Percentiles rank a stretch among this genome's conserved stretches.
These are phyloP conservation scores for Sebastes minor DNA, from an alignment of 2,797 vertebrate species.

Conservation along the genomic window DNA sequence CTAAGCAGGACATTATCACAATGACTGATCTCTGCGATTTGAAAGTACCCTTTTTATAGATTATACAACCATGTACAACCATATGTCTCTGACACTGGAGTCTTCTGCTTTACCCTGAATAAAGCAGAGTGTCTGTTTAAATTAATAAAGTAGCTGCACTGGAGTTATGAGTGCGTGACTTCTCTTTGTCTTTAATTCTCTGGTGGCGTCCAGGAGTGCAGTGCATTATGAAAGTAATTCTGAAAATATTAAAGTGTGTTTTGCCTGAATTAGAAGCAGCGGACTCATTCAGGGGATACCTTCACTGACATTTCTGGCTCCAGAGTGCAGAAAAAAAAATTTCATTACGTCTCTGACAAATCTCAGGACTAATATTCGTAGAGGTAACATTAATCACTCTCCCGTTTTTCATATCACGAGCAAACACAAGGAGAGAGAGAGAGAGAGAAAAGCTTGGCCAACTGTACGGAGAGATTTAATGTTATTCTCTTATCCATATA, in stretches of 20 bases:
- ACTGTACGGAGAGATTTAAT: conserved; percentile 29
- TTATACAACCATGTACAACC: not conserved
- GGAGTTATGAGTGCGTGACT: conserved; percentile 13
- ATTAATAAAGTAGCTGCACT: conserved; percentile 30
- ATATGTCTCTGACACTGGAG: not conserved
- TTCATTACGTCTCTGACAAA: conserved; percentile 56
- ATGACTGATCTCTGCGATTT: not conserved
- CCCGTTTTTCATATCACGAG: conserved; percentile 30
- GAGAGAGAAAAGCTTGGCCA: conserved; percentile 3
- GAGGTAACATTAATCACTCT: conserved; percentile 53
- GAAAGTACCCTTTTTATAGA: not conserved
- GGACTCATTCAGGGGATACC: conserved; percentile 28
- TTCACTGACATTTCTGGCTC: conserved; percentile 45
- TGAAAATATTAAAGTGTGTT: conserved; percentile 54
- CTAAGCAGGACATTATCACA: no score
- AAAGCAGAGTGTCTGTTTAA: conserved; percentile 13
- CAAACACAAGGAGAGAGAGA: conserved; percentile 43
- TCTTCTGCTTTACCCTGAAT: not conserved
- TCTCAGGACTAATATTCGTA: conserved; percentile 43
- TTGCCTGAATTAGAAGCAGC: conserved; percentile 45
- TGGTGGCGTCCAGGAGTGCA: conserved; percentile 14
- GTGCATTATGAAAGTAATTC: conserved; percentile 40
- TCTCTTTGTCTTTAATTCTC: conserved; percentile 34
- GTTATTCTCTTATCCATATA: conserved; percentile 32
- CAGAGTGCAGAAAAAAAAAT: conserved; percentile 29